Evolutionary conservation across 2,797 vertebrate genomes (phyloP).

Genomic region (Clarias fuscus): DNA sequence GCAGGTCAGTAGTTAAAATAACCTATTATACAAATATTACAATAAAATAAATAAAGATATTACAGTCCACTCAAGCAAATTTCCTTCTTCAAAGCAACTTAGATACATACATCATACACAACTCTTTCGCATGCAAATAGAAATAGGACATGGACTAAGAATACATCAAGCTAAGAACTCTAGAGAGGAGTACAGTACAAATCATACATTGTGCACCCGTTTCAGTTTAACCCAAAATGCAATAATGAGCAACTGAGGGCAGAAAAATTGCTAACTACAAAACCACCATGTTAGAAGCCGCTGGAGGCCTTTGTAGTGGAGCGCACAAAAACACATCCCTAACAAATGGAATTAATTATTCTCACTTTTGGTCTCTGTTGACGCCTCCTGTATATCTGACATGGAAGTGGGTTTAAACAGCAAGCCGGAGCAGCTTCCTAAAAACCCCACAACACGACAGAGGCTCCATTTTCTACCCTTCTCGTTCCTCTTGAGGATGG

Average conservation of each 20-base stretch:
- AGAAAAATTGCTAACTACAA: background rate
- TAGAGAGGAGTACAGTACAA: background rate
- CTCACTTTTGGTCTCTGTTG: constrained; percentile 8
- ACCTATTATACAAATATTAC: background rate
- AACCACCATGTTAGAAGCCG: background rate
- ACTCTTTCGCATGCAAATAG: background rate
- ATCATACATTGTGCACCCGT: background rate
- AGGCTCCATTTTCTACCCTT: background rate
- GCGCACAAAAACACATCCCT: background rate
- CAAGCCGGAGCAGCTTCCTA: background rate
- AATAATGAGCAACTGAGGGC: constrained; percentile 1
- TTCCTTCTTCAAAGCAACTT: background rate
- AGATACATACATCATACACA: background rate
- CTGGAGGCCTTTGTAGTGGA: background rate
- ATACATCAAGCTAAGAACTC: background rate
- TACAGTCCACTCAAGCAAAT: background rate
- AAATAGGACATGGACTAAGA: background rate
- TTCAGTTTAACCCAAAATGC: background rate
- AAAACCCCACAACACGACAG: constrained; percentile 11
- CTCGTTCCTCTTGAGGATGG: background rate
- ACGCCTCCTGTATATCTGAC: background rate
- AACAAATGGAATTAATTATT: constrained; percentile 2
- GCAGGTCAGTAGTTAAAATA: background rate
- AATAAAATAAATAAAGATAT: background rate
- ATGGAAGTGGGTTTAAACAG: constrained; percentile 8